phyloP scores from a whole-genome alignment of 1,140 invertebrate species.

The Agrilus planipennis region DNA sequence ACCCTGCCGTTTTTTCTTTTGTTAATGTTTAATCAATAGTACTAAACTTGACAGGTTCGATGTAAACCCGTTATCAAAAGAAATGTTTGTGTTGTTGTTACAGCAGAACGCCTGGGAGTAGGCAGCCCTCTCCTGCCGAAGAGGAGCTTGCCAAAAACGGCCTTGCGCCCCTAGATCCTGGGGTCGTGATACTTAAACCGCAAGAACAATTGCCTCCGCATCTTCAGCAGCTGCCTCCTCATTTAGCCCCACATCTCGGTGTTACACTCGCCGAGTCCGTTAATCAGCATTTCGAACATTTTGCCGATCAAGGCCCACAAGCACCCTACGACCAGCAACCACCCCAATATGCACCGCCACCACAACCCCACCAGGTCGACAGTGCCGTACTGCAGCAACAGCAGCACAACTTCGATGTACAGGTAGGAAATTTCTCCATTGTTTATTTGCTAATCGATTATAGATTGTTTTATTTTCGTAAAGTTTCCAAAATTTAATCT shows the following conservation, averaged over 20 bases:
- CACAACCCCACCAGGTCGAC: conserved; percentile 32
- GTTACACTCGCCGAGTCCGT: conserved; percentile 34
- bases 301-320: conserved; percentile 27
- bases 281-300: conserved; percentile 34
- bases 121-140: conserved; percentile 80
- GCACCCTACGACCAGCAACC: conserved; percentile 25
- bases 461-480: too few species aligned
- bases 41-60: too few species aligned
- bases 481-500: too few species aligned
- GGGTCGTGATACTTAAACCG: conserved; percentile 44
- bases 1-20: too few species aligned
- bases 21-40: too few species aligned
- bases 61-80: too few species aligned
- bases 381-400: conserved; percentile 33
- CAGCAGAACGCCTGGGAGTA: conserved; percentile 76
- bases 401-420: conserved; percentile 37
- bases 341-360: conserved; percentile 28
- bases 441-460: too few species aligned
- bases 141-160: conserved; percentile 60
- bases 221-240: conserved; percentile 22
- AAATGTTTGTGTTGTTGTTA: conserved; percentile 25
- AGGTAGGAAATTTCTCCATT: conserved; percentile 26
- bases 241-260: conserved; percentile 33
- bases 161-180: conserved; percentile 38
- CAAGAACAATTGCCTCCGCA: conserved; percentile 32